phyloP scores from a whole-genome alignment of 1,140 invertebrate genomes.

The Dysdera silvatica region DNA sequence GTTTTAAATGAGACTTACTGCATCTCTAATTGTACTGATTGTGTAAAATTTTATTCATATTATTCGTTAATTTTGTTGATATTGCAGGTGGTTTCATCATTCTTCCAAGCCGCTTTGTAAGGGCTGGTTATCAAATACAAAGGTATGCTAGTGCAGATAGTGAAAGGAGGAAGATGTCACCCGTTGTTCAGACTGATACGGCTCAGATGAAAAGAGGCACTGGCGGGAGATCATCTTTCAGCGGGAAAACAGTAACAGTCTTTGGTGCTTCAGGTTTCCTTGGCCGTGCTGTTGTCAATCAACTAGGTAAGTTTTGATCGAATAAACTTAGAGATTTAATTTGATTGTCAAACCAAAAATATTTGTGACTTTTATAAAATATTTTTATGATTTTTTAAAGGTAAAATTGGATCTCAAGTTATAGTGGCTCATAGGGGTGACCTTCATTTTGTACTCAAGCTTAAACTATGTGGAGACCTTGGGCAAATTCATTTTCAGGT shows the following conservation, averaged over 20 bases:
- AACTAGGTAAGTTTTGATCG: constrained; percentile 63
- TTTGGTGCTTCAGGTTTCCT: constrained; percentile 87
- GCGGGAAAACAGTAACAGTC: constrained; percentile 91
- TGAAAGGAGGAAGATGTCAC: too few species aligned
- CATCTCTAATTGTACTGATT: too few species aligned
- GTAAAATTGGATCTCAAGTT: constrained; percentile 59
- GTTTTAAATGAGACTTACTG: too few species aligned
- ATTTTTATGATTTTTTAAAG: constrained; percentile 37
- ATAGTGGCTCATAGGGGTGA: constrained; percentile 89
- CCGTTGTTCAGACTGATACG: too few species aligned
- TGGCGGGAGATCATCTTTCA: constrained; percentile 91
- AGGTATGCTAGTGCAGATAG: too few species aligned
- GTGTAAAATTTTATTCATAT: too few species aligned
- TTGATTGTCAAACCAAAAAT: not conserved
- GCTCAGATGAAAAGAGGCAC: constrained; percentile 53
- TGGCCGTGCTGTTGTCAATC: constrained; percentile 75
- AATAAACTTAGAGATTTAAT: not conserved
- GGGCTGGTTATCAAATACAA: too few species aligned
- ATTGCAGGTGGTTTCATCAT: too few species aligned
- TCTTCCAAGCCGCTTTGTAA: too few species aligned
- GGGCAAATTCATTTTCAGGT: constrained; percentile 81
- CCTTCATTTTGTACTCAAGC: constrained; percentile 60
- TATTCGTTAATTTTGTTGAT: too few species aligned
- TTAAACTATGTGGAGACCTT: constrained; percentile 84
- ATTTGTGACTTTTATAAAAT: not conserved